Conservation (phyloP, 1,140 invertebrate species). For the Stenopsyche tienmushanensis region DNA sequence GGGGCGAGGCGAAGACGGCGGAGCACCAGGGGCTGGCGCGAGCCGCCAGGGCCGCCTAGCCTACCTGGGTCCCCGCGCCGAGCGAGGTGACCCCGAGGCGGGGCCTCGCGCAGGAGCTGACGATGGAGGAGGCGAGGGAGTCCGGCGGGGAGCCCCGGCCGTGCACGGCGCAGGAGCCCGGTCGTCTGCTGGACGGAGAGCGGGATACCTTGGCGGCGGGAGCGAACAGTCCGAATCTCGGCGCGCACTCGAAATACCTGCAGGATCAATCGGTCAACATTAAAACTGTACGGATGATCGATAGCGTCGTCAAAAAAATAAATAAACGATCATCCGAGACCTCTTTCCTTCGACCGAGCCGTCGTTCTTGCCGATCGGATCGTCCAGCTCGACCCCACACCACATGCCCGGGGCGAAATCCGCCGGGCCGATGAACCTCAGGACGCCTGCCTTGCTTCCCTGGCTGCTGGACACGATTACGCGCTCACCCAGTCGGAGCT, state of each 20-base stretch:
- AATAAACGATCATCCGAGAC: constrained; percentile 47
- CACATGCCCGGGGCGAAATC: constrained; percentile 90
- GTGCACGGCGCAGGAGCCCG: constrained; percentile 64
- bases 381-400: constrained; percentile 94
- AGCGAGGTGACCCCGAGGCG: constrained; percentile 73
- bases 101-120: constrained; percentile 53
- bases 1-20: constrained; percentile 35
- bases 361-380: constrained; percentile 93
- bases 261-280: constrained; percentile 31
- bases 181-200: constrained; percentile 74
- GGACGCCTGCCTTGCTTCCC: constrained; percentile 84
- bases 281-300: constrained; percentile 28
- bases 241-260: constrained; percentile 93
- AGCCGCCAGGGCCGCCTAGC: constrained; percentile 58
- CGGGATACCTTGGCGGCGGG: constrained; percentile 83
- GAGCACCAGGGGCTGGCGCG: constrained; percentile 44
- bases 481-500: constrained; percentile 81
- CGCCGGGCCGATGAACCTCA: constrained; percentile 81
- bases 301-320: neutral
- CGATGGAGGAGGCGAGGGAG: constrained; percentile 79
- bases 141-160: constrained; percentile 76
- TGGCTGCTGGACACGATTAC: constrained; percentile 83
- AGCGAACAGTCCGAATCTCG: constrained; percentile 90
- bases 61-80: constrained; percentile 64
- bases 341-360: constrained; percentile 86